Evolutionary conservation across 2,888 invertebrate species (phyloP), one percentile per base, ranked within the genome.

Genomic region (Danaus chrysippus): DNA sequence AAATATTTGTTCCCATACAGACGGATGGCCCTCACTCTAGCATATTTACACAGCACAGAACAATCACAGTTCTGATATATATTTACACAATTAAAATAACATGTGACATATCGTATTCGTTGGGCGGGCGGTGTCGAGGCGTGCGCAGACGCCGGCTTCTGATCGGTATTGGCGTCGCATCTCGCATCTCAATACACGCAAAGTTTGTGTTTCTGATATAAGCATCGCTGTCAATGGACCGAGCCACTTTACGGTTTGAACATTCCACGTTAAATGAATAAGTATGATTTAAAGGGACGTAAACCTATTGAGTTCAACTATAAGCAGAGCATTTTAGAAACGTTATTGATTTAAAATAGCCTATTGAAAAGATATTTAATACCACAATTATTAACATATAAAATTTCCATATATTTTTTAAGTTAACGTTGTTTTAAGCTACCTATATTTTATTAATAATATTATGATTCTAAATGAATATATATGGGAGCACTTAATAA

Each of bases 91-190:
- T 42, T 46, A 19, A 56, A 59, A 42, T 8, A 42, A 34, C 42
- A 42, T 34, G 54, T 62, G 46, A 42, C 61, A 55, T 58, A 52
- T 59, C 59, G 66, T 57, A 57, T 63, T 70, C 70, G 61, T 82
- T 76, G 85, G 90, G 89, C 89, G 90, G 90, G 89, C 88, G 90
- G 88, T 78, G 73, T 65, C 73, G 76, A 86, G 75, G 76, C 88
- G 89, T 89, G 90, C 88, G 89, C 84, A 78, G 78, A 80, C 87
- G 86, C 81, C 85, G 87, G 72, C 71, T 76, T 75, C 86, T 76
- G 73, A 78, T 76, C 84, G 73, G 78, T 79, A 82, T 88, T 87
- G 82, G 83, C 78, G 74, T 76, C 74, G 75, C 54, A 58, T 54
- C 58, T 56, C 58, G 52, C 54, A 54, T 56, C 76, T 82, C 83